Evolutionary conservation across 2,113 vertebrate species (phyloP).

Genomic region (Trematomus loennbergii): DNA sequence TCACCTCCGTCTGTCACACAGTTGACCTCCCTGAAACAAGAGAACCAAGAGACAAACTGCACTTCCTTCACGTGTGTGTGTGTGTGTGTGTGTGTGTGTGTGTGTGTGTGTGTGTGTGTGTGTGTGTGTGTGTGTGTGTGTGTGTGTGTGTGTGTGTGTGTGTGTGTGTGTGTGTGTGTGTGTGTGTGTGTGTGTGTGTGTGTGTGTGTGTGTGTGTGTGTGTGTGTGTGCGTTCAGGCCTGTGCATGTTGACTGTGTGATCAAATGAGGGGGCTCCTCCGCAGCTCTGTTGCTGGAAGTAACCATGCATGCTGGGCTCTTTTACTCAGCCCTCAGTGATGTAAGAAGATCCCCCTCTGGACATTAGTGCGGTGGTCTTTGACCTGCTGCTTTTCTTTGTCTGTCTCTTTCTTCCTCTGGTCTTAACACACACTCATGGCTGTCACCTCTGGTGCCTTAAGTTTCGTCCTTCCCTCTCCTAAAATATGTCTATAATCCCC

Average conservation of each 20-base stretch:
- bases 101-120: conserved; percentile 14
- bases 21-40: conserved; percentile 81
- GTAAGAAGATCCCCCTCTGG: conserved; percentile 75
- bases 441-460: conserved; percentile 72
- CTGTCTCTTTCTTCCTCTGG: conserved; percentile 55
- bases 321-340: conserved; percentile 63
- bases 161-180: conserved; percentile 21
- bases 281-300: conserved; percentile 66
- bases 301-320: conserved; percentile 74
- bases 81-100: conserved; percentile 23
- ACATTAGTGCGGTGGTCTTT: conserved; percentile 73
- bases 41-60: conserved; percentile 70
- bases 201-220: conserved; percentile 21
- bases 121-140: conserved; percentile 18
- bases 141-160: conserved; percentile 13
- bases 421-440: conserved; percentile 67
- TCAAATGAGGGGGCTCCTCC: conserved; percentile 25
- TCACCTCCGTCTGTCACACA: conserved; percentile 77
- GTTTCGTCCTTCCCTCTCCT: conserved; percentile 45
- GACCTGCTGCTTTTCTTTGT: conserved; percentile 70
- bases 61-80: conserved; percentile 45
- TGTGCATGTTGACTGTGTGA: conserved; percentile 37
- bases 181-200: conserved; percentile 21
- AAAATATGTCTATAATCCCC: conserved; percentile 50
- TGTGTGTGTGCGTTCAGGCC: conserved; percentile 26